A percentile compares a stretch with the other conserved stretches of the same genome.
Evolutionary conservation across 2,113 vertebrate species (phyloP).

Genomic region (Oxygymnocypris stewartii): DNA sequence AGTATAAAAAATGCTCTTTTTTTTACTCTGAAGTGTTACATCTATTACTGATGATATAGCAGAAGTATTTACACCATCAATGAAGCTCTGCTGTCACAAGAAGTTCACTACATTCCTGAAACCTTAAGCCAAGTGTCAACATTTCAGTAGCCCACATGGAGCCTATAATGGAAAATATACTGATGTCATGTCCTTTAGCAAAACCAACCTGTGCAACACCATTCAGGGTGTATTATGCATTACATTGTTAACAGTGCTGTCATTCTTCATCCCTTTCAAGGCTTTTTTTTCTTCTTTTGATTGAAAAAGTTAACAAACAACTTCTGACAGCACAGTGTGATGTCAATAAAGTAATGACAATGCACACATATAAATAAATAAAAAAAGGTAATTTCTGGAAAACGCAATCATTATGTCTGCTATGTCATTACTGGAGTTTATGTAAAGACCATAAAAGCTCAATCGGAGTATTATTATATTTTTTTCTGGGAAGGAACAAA

Average conservation of each 20-base stretch:
- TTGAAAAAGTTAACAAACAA: neutral
- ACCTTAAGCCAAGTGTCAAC: conserved; percentile 34
- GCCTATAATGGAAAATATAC: neutral
- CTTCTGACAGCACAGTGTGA: neutral
- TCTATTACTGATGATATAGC: neutral
- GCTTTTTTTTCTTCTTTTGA: neutral
- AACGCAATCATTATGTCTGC: neutral
- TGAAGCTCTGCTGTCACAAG: conserved; percentile 15
- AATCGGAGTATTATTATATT: neutral
- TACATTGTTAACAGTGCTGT: neutral
- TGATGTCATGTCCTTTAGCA: neutral
- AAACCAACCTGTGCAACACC: neutral
- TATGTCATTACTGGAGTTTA: neutral
- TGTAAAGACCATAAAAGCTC: neutral
- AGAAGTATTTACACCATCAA: conserved; percentile 18
- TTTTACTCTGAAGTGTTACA: neutral
- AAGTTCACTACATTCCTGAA: conserved; percentile 23
- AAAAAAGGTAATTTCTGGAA: neutral
- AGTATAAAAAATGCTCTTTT: neutral
- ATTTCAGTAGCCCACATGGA: conserved; percentile 17
- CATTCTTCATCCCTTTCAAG: neutral
- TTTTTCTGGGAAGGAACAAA: conserved; percentile 15
- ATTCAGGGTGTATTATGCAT: neutral
- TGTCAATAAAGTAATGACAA: neutral
- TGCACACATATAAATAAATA: neutral